These are phyloP conservation scores for Drosophila stalkeri DNA, from an alignment of 2,888 invertebrate genomes.

Conservation along the genomic window DNA sequence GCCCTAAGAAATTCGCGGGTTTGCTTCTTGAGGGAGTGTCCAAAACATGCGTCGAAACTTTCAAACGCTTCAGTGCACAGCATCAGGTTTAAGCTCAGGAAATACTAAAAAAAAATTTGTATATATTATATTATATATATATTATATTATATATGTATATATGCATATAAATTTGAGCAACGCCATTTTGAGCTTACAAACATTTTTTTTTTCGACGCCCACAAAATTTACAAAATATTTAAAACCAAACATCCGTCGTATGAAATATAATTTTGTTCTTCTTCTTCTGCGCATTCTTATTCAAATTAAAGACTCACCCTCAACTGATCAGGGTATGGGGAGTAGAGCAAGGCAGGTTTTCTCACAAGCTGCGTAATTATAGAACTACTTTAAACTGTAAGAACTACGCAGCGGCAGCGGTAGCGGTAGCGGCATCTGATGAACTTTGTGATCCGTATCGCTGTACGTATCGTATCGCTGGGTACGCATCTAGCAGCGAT, in stretches of 20 bases:
- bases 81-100: constrained; percentile 33
- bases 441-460: constrained; percentile 48
- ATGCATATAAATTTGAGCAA: constrained; percentile 35
- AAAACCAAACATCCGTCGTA: constrained; percentile 77
- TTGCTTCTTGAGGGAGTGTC: constrained; percentile 70
- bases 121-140: background rate
- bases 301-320: constrained; percentile 57
- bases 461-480: constrained; percentile 58
- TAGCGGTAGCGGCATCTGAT: constrained; percentile 12
- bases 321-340: background rate
- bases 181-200: constrained; percentile 61
- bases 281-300: constrained; percentile 58
- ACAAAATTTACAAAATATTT: constrained; percentile 81
- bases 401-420: constrained; percentile 30
- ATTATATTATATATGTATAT: constrained; percentile 4
- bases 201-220: constrained; percentile 67
- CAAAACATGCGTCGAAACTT: constrained; percentile 65
- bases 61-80: constrained; percentile 62
- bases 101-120: background rate
- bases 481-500: constrained; percentile 63
- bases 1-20: constrained; percentile 37
- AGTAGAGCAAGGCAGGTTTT: constrained; percentile 50
- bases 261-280: constrained; percentile 10
- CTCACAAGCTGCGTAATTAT: constrained; percentile 76
- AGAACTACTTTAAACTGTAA: constrained; percentile 53